Evolutionary conservation across 2,797 vertebrate species (phyloP).

Genomic region (Myotis pilosus): DNA sequence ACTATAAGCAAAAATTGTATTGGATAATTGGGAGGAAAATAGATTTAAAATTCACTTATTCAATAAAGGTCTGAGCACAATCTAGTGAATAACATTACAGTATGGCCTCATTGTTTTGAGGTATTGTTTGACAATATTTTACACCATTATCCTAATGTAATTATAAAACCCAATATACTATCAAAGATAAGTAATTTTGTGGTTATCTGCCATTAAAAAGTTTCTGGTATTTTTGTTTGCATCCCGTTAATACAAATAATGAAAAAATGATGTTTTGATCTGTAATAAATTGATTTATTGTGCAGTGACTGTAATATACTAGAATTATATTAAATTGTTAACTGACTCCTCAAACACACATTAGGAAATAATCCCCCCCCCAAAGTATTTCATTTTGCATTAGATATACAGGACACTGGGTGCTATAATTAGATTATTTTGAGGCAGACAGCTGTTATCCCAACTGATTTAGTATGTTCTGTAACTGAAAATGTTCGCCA

Average conservation of each 20-base stretch:
- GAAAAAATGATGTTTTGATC: slow-evolving; percentile 63
- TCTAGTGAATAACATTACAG: slow-evolving; percentile 58
- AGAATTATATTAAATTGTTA: slow-evolving; percentile 72
- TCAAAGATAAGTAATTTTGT: slow-evolving; percentile 71
- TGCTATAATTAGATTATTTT: slow-evolving; percentile 74
- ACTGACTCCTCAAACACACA: slow-evolving; percentile 61
- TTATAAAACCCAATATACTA: slow-evolving; percentile 58
- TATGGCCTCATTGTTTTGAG: slow-evolving; percentile 60
- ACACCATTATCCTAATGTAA: slow-evolving; percentile 61
- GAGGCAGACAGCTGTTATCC: slow-evolving; percentile 70
- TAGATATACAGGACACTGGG: slow-evolving; percentile 66
- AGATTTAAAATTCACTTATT: slow-evolving; percentile 24
- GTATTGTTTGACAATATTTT: slow-evolving; percentile 59
- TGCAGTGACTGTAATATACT: slow-evolving; percentile 73
- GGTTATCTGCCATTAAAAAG: slow-evolving; percentile 68
- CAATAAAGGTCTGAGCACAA: slow-evolving; percentile 70
- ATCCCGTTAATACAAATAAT: slow-evolving; percentile 70
- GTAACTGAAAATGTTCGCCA: slow-evolving; percentile 76
- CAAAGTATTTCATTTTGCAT: slow-evolving; percentile 65
- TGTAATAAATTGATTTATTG: slow-evolving; percentile 70
- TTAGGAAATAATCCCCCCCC: slow-evolving; percentile 53
- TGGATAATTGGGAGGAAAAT: slow-evolving; percentile 53
- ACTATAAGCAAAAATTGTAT: slow-evolving; percentile 25
- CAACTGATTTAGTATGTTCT: slow-evolving; percentile 72
- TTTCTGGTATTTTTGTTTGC: slow-evolving; percentile 68